Percentiles rank a stretch among this genome's conserved stretches.
phyloP scores from a whole-genome alignment of 2,113 vertebrate genomes.

The Forbesichthys agassizii region DNA sequence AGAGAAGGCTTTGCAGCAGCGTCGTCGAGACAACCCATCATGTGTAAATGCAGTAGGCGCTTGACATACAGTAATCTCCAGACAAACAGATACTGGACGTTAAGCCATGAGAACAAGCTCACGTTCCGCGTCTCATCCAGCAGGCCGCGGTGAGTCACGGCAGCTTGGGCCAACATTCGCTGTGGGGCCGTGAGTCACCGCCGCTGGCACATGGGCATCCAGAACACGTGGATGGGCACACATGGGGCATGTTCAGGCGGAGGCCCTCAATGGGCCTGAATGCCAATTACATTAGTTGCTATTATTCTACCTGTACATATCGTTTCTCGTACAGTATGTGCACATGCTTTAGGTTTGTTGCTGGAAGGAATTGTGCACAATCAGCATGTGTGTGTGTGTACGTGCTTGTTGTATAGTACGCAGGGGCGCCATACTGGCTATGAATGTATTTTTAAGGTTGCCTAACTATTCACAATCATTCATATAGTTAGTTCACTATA shows the following conservation, averaged over 20 bases:
- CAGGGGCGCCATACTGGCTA: too few relatives aligned
- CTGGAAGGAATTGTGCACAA: too few relatives aligned
- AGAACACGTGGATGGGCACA: constrained; percentile 62
- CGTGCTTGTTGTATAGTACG: too few relatives aligned
- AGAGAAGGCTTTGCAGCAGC: not conserved
- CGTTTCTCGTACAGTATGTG: too few relatives aligned
- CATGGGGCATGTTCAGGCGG: constrained; percentile 53
- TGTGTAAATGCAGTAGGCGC: constrained; percentile 19
- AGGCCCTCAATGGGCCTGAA: constrained; percentile 18
- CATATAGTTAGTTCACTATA: too few relatives aligned
- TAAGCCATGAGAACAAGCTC: constrained; percentile 54
- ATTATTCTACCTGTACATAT: constrained; percentile 12
- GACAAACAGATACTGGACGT: constrained; percentile 41
- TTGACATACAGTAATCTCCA: constrained; percentile 11
- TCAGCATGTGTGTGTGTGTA: too few relatives aligned
- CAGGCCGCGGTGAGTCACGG: constrained; percentile 57
- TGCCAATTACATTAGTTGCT: constrained; percentile 43
- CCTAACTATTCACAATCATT: too few relatives aligned
- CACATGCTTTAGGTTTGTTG: too few relatives aligned
- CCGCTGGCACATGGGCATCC: constrained; percentile 55
- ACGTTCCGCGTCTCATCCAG: constrained; percentile 43
- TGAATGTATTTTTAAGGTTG: too few relatives aligned
- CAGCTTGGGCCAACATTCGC: constrained; percentile 50
- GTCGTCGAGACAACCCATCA: not conserved
- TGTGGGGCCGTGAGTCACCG: constrained; percentile 63